These are phyloP conservation scores for Nothobranchius furzeri DNA, from an alignment of 2,113 vertebrate species.

Conservation along the genomic window DNA sequence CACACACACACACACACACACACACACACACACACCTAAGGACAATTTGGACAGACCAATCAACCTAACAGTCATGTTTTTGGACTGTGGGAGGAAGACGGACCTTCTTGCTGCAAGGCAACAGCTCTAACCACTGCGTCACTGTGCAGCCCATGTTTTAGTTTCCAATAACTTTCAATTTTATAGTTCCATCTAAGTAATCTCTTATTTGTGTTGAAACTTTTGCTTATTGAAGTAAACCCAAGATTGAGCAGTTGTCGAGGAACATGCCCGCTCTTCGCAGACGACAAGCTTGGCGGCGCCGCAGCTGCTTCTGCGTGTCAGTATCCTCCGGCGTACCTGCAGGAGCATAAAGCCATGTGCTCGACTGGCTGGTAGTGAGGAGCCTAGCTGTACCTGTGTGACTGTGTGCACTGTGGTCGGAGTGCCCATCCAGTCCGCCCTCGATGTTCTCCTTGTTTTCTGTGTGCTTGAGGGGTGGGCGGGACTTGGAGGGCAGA, in stretches of 20 bases:
- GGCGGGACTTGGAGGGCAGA: constrained; percentile 92
- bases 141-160: not conserved
- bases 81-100: too few relatives aligned
- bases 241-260: constrained; percentile 30
- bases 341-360: constrained; percentile 49
- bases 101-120: too few relatives aligned
- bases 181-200: not conserved
- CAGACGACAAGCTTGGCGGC: constrained; percentile 62
- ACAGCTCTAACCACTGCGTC: too few relatives aligned
- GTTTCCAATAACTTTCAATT: not conserved
- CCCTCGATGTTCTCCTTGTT: constrained; percentile 98
- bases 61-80: too few relatives aligned
- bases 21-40: too few relatives aligned
- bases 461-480: constrained; percentile 91
- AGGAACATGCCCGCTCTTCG: constrained; percentile 70
- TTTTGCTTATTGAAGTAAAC: not conserved
- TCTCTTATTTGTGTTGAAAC: not conserved
- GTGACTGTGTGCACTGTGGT: constrained; percentile 71
- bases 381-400: constrained; percentile 71
- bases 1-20: too few relatives aligned
- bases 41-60: too few relatives aligned
- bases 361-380: constrained; percentile 21
- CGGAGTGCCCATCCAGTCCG: constrained; percentile 77
- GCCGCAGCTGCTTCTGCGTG: constrained; percentile 45
- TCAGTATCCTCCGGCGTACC: constrained; percentile 34